phyloP scores from a whole-genome alignment of 37 sponge, comb jelly and placozoan species.

The Axinella damicornis region DNA sequence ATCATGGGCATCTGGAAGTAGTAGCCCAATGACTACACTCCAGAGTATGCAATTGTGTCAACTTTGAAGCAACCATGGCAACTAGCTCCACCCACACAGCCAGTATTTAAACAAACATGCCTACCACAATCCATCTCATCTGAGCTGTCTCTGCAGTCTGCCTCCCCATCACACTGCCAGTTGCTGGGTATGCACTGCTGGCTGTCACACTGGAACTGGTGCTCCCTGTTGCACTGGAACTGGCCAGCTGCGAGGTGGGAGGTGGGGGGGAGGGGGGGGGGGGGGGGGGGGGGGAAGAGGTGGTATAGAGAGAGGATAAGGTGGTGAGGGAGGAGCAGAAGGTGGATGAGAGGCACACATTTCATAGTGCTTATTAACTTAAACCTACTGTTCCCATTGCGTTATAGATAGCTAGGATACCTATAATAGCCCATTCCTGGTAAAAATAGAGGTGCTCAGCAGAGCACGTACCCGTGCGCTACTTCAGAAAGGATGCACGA shows the following conservation, averaged over 20 bases:
- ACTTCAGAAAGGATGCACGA: too few relatives aligned
- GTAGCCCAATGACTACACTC: too few relatives aligned
- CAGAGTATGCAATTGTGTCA: neutral
- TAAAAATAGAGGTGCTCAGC: too few relatives aligned
- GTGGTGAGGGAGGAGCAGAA: neutral
- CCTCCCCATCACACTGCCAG: constrained; percentile 51
- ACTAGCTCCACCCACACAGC: too few relatives aligned
- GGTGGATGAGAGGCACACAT: neutral
- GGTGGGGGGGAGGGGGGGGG: neutral
- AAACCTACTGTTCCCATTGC: too few relatives aligned
- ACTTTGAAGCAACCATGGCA: neutral
- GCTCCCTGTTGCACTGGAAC: neutral
- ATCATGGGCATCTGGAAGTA: too few relatives aligned
- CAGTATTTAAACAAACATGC: neutral
- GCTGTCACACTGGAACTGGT: constrained; percentile 38
- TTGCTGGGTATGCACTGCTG: constrained; percentile 20
- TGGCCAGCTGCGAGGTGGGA: too few relatives aligned
- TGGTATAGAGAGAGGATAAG: neutral
- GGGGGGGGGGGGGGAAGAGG: neutral
- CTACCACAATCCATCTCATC: constrained; percentile 61
- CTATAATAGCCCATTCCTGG: too few relatives aligned
- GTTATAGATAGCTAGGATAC: too few relatives aligned
- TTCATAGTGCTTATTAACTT: too few relatives aligned
- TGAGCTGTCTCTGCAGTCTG: constrained; percentile 42
- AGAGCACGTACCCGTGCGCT: too few relatives aligned